These are phyloP conservation scores for Anolis apletophallus DNA, from an alignment of 2,797 vertebrate species.

Conservation along the genomic window DNA sequence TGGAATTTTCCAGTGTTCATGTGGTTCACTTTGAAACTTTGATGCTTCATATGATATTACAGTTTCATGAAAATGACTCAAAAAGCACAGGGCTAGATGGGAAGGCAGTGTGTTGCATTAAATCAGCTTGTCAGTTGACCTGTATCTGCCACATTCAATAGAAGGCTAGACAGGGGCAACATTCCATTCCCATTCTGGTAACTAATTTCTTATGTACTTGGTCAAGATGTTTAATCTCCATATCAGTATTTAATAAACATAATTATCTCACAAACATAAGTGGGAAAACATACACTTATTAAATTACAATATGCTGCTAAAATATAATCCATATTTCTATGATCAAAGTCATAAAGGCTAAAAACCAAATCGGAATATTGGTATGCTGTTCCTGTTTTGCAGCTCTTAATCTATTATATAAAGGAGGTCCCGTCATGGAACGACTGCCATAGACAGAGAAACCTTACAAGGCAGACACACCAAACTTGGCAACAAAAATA, in stretches of 20 bases:
- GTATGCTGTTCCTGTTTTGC: background rate
- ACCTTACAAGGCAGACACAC: too few relatives aligned
- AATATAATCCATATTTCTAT: background rate
- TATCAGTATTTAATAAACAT: background rate
- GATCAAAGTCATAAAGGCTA: background rate
- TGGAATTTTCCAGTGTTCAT: background rate
- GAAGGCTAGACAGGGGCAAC: background rate
- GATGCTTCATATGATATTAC: background rate
- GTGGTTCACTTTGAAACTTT: background rate
- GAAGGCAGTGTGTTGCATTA: background rate
- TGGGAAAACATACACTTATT: background rate
- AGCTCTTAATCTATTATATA: too few relatives aligned
- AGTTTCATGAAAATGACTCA: background rate
- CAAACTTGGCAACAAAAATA: too few relatives aligned
- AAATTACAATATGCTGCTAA: background rate
- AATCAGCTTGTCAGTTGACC: background rate
- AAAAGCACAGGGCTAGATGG: background rate
- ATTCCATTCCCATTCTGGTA: background rate
- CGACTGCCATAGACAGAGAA: too few relatives aligned
- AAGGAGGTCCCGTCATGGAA: too few relatives aligned
- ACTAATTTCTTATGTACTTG: constrained; percentile 4
- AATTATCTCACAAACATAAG: background rate
- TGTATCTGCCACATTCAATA: background rate
- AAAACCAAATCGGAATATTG: background rate
- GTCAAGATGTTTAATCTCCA: background rate